Evolutionary conservation across 2,888 invertebrate genomes (phyloP), one percentile per base, ranked within the genome.

Genomic region (Pseudococcus jackbeardsleyi): DNA sequence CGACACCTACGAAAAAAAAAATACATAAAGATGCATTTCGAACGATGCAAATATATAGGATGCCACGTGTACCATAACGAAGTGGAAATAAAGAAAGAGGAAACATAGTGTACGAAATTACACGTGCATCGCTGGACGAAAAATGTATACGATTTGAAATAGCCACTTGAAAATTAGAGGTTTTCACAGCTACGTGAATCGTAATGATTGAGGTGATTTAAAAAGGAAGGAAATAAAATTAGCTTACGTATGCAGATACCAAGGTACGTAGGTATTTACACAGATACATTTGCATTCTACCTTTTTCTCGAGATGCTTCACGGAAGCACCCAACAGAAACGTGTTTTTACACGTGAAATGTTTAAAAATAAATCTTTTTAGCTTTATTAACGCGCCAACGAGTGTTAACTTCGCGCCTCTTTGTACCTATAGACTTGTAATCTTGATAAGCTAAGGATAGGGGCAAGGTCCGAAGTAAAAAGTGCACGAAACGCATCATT

Each of bases 311-410:
- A 46, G 26, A 33, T 33, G 26, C 26, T 46, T 72, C 79, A 19
- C 79, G 79, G 79, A 79, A 79, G 79, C 79, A 42, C 46, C 79
- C 42, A 79, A 79, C 39, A 39, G 79, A 79, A 79, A 79, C 79
- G 79, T 79, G 79, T 79, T 72, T 17, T 72, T 72, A 42, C 79
- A 79, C 79, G 42, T 79, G 79, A 79, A 79, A 79, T 79, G 42
- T 79, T 79, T 79, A 79, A 79, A 79, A 79, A 79, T 79, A 79
- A 79, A 79, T 79, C 79, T 79, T 72, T 72, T 72, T 79, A 79
- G 42, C 79, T 79, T 79, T 79, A 72, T 72, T 72, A 72, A 17
- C 72, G 39, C 72, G 72, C 33, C 72, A 79, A 46, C 42, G 77
- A 77, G 8, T n/a, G 79, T 42, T 79, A 79, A 79, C 15, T 17